Evolutionary conservation across 2,797 vertebrate species (phyloP).

Genomic region (Enoplosus armatus): DNA sequence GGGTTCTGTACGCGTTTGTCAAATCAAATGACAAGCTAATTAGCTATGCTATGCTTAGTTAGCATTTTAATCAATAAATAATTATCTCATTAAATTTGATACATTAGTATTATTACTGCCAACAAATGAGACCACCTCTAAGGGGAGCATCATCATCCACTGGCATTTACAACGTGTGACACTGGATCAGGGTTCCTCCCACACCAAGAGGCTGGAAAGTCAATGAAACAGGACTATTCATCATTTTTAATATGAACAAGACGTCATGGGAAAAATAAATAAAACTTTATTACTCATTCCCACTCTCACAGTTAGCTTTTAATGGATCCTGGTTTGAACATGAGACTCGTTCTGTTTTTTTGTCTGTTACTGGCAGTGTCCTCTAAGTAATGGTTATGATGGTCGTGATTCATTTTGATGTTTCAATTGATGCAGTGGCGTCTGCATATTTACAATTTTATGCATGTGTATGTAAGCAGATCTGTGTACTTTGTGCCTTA

Average conservation of each 20-base stretch:
- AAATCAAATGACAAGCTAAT: slow-evolving; percentile 41
- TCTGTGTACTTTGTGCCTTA: not conserved
- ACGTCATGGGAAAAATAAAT: not conserved
- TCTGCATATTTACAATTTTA: not conserved
- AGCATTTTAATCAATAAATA: slow-evolving; percentile 41
- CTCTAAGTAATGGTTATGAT: too few species aligned
- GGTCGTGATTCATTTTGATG: not conserved
- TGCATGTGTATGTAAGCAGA: not conserved
- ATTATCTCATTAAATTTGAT: slow-evolving; percentile 35
- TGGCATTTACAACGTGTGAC: not conserved
- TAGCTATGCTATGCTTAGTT: slow-evolving; percentile 21
- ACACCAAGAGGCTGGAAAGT: not conserved
- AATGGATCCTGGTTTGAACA: not conserved
- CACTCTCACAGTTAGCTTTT: too few species aligned
- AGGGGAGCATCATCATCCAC: not conserved
- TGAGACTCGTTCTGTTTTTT: not conserved
- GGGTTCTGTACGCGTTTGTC: slow-evolving; percentile 34
- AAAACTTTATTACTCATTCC: too few species aligned
- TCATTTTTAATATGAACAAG: not conserved
- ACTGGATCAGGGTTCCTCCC: not conserved
- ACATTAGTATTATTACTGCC: slow-evolving; percentile 22
- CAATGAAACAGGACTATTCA: not conserved
- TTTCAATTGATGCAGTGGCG: not conserved
- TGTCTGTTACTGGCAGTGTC: not conserved
- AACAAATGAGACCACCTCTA: slow-evolving; percentile 1